phyloP scores from a whole-genome alignment of 2,113 vertebrate species.

The Poecile atricapillus region DNA sequence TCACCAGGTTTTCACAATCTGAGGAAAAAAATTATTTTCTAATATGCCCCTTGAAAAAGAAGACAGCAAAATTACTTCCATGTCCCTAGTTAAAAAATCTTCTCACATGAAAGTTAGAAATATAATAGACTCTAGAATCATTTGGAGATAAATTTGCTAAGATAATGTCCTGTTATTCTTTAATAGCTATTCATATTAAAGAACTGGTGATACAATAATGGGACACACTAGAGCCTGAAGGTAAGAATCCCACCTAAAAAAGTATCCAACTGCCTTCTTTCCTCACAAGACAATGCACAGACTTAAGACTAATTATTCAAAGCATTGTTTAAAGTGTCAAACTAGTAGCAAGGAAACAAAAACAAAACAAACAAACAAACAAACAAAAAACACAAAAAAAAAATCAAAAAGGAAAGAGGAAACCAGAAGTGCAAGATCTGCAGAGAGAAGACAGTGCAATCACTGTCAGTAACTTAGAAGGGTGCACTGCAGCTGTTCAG shows the following conservation, averaged over 20 bases:
- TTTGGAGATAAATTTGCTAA: not conserved
- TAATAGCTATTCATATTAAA: not conserved
- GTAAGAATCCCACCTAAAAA: not conserved
- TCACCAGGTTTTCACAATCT: not conserved
- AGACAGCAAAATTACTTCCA: not conserved
- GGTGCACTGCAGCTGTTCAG: not conserved
- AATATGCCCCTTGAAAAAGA: not conserved
- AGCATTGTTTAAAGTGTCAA: not conserved
- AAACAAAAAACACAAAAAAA: accelerated
- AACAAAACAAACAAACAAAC: not conserved
- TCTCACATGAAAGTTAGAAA: not conserved
- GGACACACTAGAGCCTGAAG: not conserved
- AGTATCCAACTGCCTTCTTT: not conserved
- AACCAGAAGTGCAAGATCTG: not conserved
- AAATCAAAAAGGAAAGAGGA: accelerated
- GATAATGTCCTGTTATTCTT: not conserved
- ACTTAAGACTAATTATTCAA: not conserved
- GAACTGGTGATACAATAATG: not conserved
- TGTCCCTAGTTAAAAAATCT: not conserved
- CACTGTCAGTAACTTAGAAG: not conserved
- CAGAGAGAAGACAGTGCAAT: not conserved
- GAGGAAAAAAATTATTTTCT: not conserved
- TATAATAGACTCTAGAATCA: not conserved
- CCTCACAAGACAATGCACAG: not conserved
- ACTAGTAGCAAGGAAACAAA: not conserved